Percentiles rank a stretch among this genome's conserved stretches.
phyloP scores from a whole-genome alignment of 23 tunicate species.

The Phallusia fumigata region DNA sequence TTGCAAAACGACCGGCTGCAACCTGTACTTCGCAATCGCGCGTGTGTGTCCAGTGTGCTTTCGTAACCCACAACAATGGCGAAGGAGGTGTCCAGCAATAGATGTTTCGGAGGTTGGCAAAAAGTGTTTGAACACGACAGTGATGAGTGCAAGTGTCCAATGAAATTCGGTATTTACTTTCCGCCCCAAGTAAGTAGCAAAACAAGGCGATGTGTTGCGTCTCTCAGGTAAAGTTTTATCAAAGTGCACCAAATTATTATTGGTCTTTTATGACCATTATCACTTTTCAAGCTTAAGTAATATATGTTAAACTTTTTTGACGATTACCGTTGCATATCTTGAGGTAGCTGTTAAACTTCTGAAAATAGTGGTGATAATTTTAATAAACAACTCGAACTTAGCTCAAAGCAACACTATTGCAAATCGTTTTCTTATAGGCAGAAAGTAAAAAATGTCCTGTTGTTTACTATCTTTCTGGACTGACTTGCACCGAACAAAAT shows the following conservation, averaged over 20 bases:
- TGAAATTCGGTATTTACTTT: conserved; percentile 83
- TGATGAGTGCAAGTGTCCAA: conserved; percentile 81
- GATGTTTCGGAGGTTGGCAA: conserved; percentile 85
- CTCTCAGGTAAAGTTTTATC: conserved; percentile 24
- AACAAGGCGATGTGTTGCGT: conserved; percentile 55
- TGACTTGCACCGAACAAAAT: conserved; percentile 98
- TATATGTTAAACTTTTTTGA: too few relatives aligned
- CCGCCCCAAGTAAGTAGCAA: conserved; percentile 65
- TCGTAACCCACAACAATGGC: neutral
- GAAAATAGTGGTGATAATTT: too few relatives aligned
- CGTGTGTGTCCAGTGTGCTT: neutral
- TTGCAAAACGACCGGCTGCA: neutral
- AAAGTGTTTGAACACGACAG: conserved; percentile 92
- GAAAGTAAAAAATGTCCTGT: conserved; percentile 88
- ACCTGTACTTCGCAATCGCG: neutral
- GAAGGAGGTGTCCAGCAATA: conserved; percentile 82
- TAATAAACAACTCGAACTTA: too few relatives aligned
- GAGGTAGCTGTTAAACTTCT: too few relatives aligned
- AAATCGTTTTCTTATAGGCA: conserved; percentile 15
- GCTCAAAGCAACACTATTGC: too few relatives aligned
- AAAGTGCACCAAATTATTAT: too few relatives aligned
- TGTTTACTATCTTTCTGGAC: conserved; percentile 85
- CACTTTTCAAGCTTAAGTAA: too few relatives aligned
- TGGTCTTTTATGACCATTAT: too few relatives aligned
- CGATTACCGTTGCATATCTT: too few relatives aligned